Base-by-base conservation (phyloP, 2,113 vertebrate genomes). In the Lepidothrix coronata region DNA sequence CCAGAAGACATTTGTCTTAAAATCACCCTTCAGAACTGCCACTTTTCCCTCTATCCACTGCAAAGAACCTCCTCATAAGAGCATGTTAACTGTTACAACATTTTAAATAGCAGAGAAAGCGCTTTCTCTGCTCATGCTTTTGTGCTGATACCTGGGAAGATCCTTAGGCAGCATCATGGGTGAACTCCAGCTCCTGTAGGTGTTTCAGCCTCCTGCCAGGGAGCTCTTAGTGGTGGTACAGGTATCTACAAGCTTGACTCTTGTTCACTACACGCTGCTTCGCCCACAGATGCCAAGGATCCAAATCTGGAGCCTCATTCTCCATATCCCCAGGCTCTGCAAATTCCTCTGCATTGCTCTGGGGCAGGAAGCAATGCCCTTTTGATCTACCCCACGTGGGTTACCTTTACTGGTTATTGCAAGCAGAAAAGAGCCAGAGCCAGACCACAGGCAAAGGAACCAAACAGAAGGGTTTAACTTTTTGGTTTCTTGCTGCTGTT, bases 31-130 rank as follows among this genome's bases (percentile, higher is more conserved):
- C 65, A 73, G 49, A 80, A 92, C 39, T 14, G 9, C 7, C 39
- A 48, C 33, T 59, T 46, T 43, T 58, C 39, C 24, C 35, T 67
- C 33, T 23, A 5, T 14, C 57, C 79, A 12, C 25, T 0, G 0
- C n/a, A 54, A 41, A 52, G 31, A 77, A 9, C 21, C 6, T 62
- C 70, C 37, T 81, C 13, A 4, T 21, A 52, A 79, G 43, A 83
- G 25, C 37, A 70, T 0, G 0, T 28, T 39, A 31, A 63, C 19
- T 19, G 3, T 25, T 12, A 21, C 0, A 0, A 37, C 41, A 58
- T 41, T 86, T 80, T 27, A 80, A 80, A 55, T 4, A 13, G 20
- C 37, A 54, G 23, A 58, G 12, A 43, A 61, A 80, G 4, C 35
- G 3, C 20, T 20, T 84, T 52, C 20, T 48, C 37, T 57, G 55